These are phyloP conservation scores for Catocala fraxini DNA, from an alignment of 2,888 invertebrate genomes.

Conservation along the genomic window DNA sequence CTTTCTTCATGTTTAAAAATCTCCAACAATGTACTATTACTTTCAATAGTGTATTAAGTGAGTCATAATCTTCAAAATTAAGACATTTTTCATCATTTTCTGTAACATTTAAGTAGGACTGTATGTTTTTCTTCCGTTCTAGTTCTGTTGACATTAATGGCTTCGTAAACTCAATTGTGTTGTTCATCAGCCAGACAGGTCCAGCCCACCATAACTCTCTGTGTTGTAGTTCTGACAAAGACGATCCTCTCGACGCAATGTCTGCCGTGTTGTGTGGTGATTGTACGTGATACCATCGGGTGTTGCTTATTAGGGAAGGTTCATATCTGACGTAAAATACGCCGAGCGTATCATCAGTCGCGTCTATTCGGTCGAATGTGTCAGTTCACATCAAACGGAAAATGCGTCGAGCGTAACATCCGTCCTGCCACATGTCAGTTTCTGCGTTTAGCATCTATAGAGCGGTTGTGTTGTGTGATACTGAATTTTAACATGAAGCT, in stretches of 20 bases:
- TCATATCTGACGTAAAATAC: too few relatives aligned
- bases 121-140: conserved; percentile 25
- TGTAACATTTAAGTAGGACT: conserved; percentile 11
- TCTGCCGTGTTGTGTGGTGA: conserved; percentile 10
- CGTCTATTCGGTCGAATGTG: too few relatives aligned
- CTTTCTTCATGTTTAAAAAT: conserved; percentile 32
- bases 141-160: conserved; percentile 15
- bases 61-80: conserved; percentile 24
- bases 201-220: conserved; percentile 7
- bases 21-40: conserved; percentile 27
- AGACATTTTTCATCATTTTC: conserved; percentile 9
- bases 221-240: conserved; percentile 3
- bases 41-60: conserved; percentile 21
- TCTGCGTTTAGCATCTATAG: too few relatives aligned
- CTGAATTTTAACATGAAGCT: too few relatives aligned
- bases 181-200: conserved; percentile 29
- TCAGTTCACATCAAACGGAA: too few relatives aligned
- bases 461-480: too few relatives aligned
- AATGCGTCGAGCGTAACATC: too few relatives aligned
- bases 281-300: conserved; percentile 16
- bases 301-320: too few relatives aligned
- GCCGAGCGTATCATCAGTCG: too few relatives aligned
- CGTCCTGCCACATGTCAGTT: too few relatives aligned
- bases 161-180: conserved; percentile 22
- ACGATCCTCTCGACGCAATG: conserved; percentile 13